phyloP scores from a whole-genome alignment of 2,888 invertebrate genomes.

The Apodemia duryi region DNA sequence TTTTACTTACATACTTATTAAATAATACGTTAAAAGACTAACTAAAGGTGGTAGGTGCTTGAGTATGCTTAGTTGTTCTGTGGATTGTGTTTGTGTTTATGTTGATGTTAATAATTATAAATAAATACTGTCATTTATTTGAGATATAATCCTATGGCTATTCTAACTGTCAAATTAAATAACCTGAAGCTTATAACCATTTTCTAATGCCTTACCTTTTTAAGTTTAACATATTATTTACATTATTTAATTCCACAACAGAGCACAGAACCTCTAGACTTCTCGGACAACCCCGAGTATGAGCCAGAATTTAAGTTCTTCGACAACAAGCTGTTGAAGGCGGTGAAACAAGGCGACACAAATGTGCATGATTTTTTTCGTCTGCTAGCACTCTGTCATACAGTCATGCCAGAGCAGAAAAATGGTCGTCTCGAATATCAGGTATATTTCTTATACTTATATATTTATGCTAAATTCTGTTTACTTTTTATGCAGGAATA shows the following conservation, averaged over 20 bases:
- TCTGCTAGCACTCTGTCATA: slow-evolving; percentile 96
- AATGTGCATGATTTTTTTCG: slow-evolving; percentile 93
- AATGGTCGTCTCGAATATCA: slow-evolving; percentile 90
- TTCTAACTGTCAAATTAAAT: neutral
- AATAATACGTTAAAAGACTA: neutral
- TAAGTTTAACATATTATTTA: neutral
- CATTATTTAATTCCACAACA: slow-evolving; percentile 46
- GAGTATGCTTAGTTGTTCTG: neutral
- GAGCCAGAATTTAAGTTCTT: slow-evolving; percentile 97
- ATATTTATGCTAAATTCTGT: no score
- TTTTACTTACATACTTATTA: neutral
- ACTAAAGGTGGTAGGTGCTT: neutral
- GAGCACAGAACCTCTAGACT: slow-evolving; percentile 90
- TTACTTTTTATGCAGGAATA: no score
- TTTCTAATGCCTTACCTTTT: neutral
- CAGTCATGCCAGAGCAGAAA: slow-evolving; percentile 97
- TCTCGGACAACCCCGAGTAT: slow-evolving; percentile 95
- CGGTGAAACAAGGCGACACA: slow-evolving; percentile 86
- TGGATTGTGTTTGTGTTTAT: neutral
- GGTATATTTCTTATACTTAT: slow-evolving; percentile 40
- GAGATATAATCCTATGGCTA: neutral
- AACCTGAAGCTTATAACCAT: neutral
- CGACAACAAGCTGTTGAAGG: slow-evolving; percentile 90
- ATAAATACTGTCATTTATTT: neutral
- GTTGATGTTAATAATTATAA: neutral